Conservation (phyloP, 2,113 vertebrate genomes). For the Circaetus cinerascens region DNA sequence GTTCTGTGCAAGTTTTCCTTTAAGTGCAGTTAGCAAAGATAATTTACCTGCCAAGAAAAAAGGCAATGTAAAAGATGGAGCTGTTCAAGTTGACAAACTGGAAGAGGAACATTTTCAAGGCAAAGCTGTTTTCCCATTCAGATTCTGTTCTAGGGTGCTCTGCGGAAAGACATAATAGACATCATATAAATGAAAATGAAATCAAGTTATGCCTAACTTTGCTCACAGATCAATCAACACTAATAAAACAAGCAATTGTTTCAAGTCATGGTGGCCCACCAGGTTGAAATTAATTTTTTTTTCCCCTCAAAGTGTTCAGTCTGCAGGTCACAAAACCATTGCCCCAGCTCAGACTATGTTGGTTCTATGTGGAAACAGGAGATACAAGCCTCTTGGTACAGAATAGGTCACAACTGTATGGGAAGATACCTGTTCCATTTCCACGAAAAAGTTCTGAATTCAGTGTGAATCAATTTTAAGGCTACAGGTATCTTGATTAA, state of each 20-base stretch:
- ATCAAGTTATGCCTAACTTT: not conserved
- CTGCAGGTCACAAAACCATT: not conserved
- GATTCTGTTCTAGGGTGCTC: conserved; percentile 97
- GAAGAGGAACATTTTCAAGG: conserved; percentile 99
- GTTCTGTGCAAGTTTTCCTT: not conserved
- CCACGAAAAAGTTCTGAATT: not conserved
- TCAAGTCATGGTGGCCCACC: not conserved
- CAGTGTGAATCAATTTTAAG: not conserved
- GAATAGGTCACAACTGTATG: not conserved
- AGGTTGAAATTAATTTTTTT: not conserved
- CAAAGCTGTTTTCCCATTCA: conserved; percentile 98
- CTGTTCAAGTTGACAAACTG: conserved; percentile 99
- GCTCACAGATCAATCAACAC: not conserved
- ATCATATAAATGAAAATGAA: not conserved
- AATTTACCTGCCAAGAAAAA: conserved; percentile 93
- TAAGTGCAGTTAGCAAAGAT: not conserved
- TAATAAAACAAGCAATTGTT: not conserved
- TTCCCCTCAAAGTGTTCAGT: not conserved
- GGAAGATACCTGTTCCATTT: not conserved
- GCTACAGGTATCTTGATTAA: not conserved
- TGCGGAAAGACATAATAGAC: conserved; percentile 35
- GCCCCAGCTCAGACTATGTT: not conserved
- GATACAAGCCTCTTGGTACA: not conserved
- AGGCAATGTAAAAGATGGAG: conserved; percentile 98
- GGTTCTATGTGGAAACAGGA: not conserved